These are phyloP conservation scores for Pristionchus pacificus DNA, from an alignment of 1,140 invertebrate genomes.

Conservation along the genomic window DNA sequence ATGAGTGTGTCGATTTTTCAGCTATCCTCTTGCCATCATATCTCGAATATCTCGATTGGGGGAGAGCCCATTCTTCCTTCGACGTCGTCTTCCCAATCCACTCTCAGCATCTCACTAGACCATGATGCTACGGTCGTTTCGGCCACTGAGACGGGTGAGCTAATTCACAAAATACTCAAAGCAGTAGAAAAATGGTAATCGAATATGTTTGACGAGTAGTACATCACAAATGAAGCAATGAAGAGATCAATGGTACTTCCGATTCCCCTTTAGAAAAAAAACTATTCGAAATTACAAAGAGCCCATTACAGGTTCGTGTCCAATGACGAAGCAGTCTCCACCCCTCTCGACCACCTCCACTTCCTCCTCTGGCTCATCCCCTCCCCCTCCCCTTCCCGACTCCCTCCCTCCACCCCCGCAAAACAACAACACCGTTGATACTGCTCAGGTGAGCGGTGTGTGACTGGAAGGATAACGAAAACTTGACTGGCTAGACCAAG, in stretches of 20 bases:
- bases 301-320: no score
- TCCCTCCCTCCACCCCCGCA: background rate
- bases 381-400: background rate
- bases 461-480: no score
- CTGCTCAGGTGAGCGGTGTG: background rate
- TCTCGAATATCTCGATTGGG: background rate
- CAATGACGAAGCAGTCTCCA: background rate
- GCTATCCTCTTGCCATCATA: background rate
- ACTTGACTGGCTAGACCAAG: no score
- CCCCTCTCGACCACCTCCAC: background rate
- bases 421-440: background rate
- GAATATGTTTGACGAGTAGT: no score
- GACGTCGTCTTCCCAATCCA: background rate
- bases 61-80: background rate
- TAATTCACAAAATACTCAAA: no score
- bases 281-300: no score
- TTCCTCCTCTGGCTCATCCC: background rate
- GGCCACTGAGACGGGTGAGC: background rate
- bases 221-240: no score
- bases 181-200: no score
- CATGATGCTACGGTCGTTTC: background rate
- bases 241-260: no score
- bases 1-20: no score
- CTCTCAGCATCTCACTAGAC: background rate
- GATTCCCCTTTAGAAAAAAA: no score